These are phyloP conservation scores for Callimorpha dominula DNA, from an alignment of 2,888 invertebrate species.

Conservation along the genomic window DNA sequence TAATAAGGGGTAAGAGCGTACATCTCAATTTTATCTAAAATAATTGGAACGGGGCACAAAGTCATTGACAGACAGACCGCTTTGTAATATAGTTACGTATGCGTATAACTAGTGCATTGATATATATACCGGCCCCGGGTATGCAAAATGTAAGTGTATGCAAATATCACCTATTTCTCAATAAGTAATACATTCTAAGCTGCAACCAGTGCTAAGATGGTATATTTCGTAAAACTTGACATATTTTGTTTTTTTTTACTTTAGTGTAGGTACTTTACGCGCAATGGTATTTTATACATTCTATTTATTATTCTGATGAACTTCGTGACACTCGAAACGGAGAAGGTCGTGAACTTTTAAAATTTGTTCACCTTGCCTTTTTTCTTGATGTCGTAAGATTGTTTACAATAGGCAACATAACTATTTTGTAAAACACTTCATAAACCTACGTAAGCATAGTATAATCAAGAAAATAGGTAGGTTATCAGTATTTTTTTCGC, in stretches of 20 bases:
- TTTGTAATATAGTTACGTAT: too few relatives aligned
- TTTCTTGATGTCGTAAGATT: constrained; percentile 44
- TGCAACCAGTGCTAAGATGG: constrained; percentile 3
- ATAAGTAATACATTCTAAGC: constrained; percentile 46
- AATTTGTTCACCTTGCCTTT: constrained; percentile 67
- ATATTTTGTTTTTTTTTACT: not conserved
- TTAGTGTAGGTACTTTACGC: not conserved
- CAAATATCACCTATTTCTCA: constrained; percentile 68
- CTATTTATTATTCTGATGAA: constrained; percentile 21
- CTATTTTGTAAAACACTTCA: constrained; percentile 13
- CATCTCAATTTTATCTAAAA: not conserved
- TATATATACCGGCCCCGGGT: not conserved
- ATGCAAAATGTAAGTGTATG: constrained; percentile 26
- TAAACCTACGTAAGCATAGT: too few relatives aligned
- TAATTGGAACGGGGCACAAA: not conserved
- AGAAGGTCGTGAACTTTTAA: constrained; percentile 73
- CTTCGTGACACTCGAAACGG: constrained; percentile 61
- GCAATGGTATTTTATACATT: constrained; percentile 2
- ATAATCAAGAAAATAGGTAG: not conserved
- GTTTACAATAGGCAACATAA: constrained; percentile 29
- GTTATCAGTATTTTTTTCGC: not conserved
- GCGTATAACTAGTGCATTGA: not conserved
- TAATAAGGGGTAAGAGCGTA: not conserved
- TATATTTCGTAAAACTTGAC: constrained; percentile 5
- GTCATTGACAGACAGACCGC: not conserved